Conservation (phyloP, 2,113 vertebrate genomes). For the Prunella himalayana region DNA sequence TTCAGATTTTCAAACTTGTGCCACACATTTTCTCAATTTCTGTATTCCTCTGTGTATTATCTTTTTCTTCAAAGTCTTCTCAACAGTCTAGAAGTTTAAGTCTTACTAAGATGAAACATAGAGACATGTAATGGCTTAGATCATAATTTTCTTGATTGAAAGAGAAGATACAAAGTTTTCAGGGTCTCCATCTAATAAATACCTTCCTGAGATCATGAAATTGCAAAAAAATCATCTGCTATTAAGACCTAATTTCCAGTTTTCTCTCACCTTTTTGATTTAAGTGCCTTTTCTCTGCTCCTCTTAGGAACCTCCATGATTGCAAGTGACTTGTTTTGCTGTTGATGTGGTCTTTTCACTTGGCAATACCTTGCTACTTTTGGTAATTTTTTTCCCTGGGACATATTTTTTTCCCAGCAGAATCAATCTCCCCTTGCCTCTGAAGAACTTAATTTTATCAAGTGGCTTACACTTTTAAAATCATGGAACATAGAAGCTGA, state of each 20-base stretch:
- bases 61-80: neutral
- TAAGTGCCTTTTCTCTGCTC: neutral
- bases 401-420: neutral
- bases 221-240: neutral
- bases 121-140: neutral
- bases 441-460: neutral
- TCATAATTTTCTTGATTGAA: neutral
- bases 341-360: neutral
- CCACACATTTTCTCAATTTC: neutral
- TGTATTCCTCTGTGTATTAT: neutral
- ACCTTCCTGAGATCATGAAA: neutral
- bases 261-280: neutral
- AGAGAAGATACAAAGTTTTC: neutral
- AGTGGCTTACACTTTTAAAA: neutral
- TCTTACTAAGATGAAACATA: neutral
- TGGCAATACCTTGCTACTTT: neutral
- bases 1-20: neutral
- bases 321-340: neutral
- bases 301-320: neutral
- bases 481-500: neutral
- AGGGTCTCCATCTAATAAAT: neutral
- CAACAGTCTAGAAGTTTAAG: neutral
- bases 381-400: neutral
- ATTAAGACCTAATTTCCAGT: neutral
- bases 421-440: neutral